Evolutionary conservation across 2,888 invertebrate species (phyloP).

Genomic region (Tachystola acroxantha): DNA sequence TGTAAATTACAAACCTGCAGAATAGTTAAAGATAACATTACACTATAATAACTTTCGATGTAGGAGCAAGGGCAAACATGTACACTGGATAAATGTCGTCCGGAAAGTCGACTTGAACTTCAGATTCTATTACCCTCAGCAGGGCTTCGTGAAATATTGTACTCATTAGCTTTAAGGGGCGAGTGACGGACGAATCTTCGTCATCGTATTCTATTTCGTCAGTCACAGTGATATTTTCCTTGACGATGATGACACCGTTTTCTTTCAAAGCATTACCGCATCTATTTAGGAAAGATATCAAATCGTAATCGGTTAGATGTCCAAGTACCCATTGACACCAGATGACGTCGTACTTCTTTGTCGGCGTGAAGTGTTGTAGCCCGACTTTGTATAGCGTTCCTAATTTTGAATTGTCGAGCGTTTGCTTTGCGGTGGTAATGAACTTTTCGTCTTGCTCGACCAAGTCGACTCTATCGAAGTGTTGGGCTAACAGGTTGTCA

Average conservation of each 20-base stretch:
- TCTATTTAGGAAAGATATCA: slow-evolving; percentile 83
- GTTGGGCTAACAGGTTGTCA: slow-evolving; percentile 86
- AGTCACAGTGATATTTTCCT: slow-evolving; percentile 87
- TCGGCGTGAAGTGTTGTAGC: slow-evolving; percentile 91
- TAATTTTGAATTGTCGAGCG: slow-evolving; percentile 71
- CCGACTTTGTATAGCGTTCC: slow-evolving; percentile 84
- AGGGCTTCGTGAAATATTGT: slow-evolving; percentile 84
- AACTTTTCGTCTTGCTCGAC: slow-evolving; percentile 94
- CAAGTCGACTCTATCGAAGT: slow-evolving; percentile 91
- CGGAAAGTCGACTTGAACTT: slow-evolving; percentile 90
- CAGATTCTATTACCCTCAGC: slow-evolving; percentile 81
- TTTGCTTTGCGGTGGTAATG: slow-evolving; percentile 83
- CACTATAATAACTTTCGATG: slow-evolving; percentile 12
- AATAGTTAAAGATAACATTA: background rate
- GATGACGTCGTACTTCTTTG: slow-evolving; percentile 90
- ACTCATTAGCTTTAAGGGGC: slow-evolving; percentile 82
- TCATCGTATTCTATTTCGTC: slow-evolving; percentile 84
- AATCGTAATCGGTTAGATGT: slow-evolving; percentile 90
- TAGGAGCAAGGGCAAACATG: slow-evolving; percentile 87
- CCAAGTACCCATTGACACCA: slow-evolving; percentile 99
- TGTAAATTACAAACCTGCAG: background rate
- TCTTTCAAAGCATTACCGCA: slow-evolving; percentile 68
- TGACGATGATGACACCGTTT: slow-evolving; percentile 50
- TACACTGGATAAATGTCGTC: slow-evolving; percentile 91
- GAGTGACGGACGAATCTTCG: slow-evolving; percentile 92